phyloP scores from a whole-genome alignment of 2,797 vertebrate genomes.

The Aldrovandia affinis region DNA sequence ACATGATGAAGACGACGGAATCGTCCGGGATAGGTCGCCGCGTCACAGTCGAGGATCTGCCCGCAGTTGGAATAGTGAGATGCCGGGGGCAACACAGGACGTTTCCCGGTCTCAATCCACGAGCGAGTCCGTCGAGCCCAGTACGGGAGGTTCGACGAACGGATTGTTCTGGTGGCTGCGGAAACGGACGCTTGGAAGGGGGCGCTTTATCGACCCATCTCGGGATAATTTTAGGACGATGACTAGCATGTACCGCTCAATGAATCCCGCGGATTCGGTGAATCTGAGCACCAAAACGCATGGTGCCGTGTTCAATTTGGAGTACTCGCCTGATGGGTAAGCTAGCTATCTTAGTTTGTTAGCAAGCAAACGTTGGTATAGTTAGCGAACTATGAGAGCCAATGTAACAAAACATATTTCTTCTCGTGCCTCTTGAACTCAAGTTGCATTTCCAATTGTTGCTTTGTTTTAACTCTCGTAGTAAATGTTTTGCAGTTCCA shows the following conservation, averaged over 20 bases:
- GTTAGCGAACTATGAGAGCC: not conserved
- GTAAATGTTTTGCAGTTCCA: too few species aligned
- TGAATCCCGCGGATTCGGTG: constrained; percentile 89
- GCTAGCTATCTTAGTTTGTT: constrained; percentile 24
- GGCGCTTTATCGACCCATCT: constrained; percentile 87
- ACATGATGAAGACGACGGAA: constrained; percentile 37
- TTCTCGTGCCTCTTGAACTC: not conserved
- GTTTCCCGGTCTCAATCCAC: constrained; percentile 7
- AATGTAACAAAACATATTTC: not conserved
- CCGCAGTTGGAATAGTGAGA: constrained; percentile 25
- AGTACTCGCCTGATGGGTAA: constrained; percentile 96
- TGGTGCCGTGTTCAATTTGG: constrained; percentile 95
- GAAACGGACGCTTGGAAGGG: constrained; percentile 81
- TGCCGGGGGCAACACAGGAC: constrained; percentile 36
- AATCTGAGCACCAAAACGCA: constrained; percentile 92
- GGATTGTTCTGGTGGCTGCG: constrained; percentile 82
- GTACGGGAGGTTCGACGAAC: constrained; percentile 33
- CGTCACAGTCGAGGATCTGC: constrained; percentile 34
- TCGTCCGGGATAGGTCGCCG: constrained; percentile 32
- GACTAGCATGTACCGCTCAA: constrained; percentile 90
- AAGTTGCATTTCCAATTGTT: not conserved
- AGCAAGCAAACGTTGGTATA: not conserved
- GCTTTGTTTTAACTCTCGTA: not conserved
- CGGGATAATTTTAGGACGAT: constrained; percentile 90
- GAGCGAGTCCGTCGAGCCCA: constrained; percentile 16